A percentile compares a stretch with the other conserved stretches of the same genome.
Conservation (phyloP, 2,888 invertebrate genomes). For the Drosophila anceps region DNA sequence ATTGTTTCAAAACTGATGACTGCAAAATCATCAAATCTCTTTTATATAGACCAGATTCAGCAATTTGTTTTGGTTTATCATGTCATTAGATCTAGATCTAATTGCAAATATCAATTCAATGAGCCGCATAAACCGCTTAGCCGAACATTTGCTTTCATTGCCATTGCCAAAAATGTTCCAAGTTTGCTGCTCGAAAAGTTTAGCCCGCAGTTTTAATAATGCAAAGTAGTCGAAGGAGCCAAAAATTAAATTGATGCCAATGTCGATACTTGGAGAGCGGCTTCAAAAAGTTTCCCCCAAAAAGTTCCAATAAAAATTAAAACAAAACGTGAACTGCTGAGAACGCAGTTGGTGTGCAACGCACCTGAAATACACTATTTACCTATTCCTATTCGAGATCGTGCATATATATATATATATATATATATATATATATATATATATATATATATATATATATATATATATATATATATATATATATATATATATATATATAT, state of each 20-base stretch:
- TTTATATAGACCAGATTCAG: slow-evolving; percentile 20
- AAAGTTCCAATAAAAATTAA: slow-evolving; percentile 50
- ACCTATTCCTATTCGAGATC: not conserved
- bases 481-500: too few species aligned
- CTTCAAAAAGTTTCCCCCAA: slow-evolving; percentile 64
- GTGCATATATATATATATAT: too few species aligned
- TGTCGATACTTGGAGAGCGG: slow-evolving; percentile 62
- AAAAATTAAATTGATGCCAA: slow-evolving; percentile 69
- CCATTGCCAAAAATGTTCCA: slow-evolving; percentile 35
- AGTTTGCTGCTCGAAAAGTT: slow-evolving; percentile 62
- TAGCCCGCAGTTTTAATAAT: slow-evolving; percentile 69
- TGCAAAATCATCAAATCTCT: not conserved
- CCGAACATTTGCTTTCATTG: slow-evolving; percentile 42
- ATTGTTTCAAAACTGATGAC: slow-evolving; percentile 3
- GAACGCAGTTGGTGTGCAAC: slow-evolving; percentile 27
- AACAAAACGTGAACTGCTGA: slow-evolving; percentile 40
- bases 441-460: not conserved
- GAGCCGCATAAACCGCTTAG: slow-evolving; percentile 62
- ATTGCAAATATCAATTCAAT: slow-evolving; percentile 71
- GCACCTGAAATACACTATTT: slow-evolving; percentile 31
- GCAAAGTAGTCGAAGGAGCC: slow-evolving; percentile 60
- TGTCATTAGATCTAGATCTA: slow-evolving; percentile 45
- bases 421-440: too few species aligned
- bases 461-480: not conserved
- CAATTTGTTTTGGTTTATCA: slow-evolving; percentile 30